Percentiles rank a stretch among this genome's conserved stretches.
phyloP scores from a whole-genome alignment of 2,888 invertebrate genomes.

The Sesamia inferens region DNA sequence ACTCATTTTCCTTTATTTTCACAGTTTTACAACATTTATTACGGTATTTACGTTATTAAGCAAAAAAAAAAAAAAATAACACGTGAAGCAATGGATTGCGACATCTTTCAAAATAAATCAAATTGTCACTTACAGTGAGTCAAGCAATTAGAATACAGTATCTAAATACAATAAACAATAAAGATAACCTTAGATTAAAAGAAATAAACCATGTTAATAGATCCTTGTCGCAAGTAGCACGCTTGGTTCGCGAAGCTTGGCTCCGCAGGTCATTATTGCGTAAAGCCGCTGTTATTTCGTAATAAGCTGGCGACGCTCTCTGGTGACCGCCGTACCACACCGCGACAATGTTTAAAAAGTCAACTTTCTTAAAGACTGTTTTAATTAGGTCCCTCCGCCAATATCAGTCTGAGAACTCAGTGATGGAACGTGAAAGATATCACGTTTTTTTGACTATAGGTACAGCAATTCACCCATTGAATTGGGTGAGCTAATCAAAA shows the following conservation, averaged over 20 bases:
- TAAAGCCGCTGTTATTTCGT: slow-evolving; percentile 68
- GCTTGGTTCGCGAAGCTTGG: slow-evolving; percentile 49
- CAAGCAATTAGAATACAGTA: background rate
- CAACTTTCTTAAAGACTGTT: slow-evolving; percentile 36
- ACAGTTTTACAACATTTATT: background rate
- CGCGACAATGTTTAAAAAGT: slow-evolving; percentile 40
- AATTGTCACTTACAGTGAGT: background rate
- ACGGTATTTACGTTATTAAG: background rate
- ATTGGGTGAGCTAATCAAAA: background rate
- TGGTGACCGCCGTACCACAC: slow-evolving; percentile 33
- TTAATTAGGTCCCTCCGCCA: slow-evolving; percentile 1
- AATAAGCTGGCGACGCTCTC: slow-evolving; percentile 59
- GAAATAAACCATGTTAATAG: slow-evolving; percentile 40
- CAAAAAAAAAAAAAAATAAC: background rate
- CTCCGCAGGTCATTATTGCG: slow-evolving; percentile 69
- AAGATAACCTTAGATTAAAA: slow-evolving; percentile 8
- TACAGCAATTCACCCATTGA: background rate
- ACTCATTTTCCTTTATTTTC: background rate
- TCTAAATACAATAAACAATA: background rate
- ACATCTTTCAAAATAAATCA: background rate
- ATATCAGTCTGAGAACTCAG: background rate
- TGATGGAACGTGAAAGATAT: background rate
- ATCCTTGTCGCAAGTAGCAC: slow-evolving; percentile 54
- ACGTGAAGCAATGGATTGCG: background rate
- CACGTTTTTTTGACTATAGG: background rate